Percentiles rank a stretch among this genome's conserved stretches.
These are phyloP conservation scores for Pardalotus punctatus DNA, from an alignment of 2,113 vertebrate species.

Conservation along the genomic window DNA sequence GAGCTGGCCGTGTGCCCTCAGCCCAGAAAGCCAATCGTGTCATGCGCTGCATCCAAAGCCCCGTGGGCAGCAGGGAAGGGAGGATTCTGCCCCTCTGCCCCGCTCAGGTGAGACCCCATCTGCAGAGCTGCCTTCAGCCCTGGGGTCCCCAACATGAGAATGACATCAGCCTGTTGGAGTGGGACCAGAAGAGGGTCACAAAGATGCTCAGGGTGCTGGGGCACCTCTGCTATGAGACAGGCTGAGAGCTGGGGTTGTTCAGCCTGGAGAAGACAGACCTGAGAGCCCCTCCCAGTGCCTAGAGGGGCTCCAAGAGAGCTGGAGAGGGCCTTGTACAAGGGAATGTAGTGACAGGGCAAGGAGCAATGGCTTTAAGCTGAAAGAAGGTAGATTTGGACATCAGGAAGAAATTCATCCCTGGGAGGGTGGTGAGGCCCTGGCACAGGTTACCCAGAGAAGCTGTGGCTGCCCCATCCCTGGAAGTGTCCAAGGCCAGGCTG, in stretches of 20 bases:
- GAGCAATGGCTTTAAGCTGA: not conserved
- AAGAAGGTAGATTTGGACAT: not conserved
- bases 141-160: not conserved
- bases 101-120: not conserved
- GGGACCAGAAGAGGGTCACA: not conserved
- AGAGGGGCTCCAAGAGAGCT: not conserved
- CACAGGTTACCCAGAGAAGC: not conserved
- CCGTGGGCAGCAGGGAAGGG: not conserved
- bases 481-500: not conserved
- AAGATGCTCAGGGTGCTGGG: not conserved
- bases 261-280: not conserved
- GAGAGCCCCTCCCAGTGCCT: not conserved
- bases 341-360: not conserved
- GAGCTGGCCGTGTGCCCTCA: not conserved
- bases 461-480: not conserved
- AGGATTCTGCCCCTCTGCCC: not conserved
- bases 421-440: not conserved
- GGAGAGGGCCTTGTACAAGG: not conserved
- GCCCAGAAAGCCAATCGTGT: not conserved
- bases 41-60: not conserved
- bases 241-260: not conserved
- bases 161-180: rapidly evolving
- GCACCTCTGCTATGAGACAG: not conserved
- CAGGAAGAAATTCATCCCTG: not conserved
- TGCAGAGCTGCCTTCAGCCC: not conserved